Base-by-base conservation (phyloP, 2,113 vertebrate species). In the Rhinichthys klamathensis region DNA sequence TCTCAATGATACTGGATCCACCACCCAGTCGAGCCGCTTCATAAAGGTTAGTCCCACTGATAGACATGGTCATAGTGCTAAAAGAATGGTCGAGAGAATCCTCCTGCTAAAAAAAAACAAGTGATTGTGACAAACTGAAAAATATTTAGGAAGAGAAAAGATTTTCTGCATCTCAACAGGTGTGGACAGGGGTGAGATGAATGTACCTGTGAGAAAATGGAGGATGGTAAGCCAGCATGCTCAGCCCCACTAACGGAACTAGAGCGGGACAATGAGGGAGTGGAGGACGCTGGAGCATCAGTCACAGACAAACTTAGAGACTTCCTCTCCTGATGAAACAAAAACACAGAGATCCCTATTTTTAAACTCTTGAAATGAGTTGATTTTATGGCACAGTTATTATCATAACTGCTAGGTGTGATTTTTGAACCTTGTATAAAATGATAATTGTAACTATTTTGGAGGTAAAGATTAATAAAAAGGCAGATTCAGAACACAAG, bases 1-100 rank as follows among this genome's bases (percentile, higher is more conserved):
- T 99, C 93, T 99, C 98, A 30, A 99, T 93, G 85, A 99, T 87
- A 90, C 96, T 99, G 81, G 98, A 99, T n/a, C 97, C 98, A 69
- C 97, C 96, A 18, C 97, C 97, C 91, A 99, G 95, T 80, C 98
- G 94, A 73, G 99, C 94, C 16, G 94, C 97, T 15, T 99, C 98
- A 10, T 99, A 99, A 49, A 99, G 92, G 86, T 97, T 99, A 91
- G 89, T 96, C 80, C 97, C 97, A 86, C 94, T 95, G 88, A 95
- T 87, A 0, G 96, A 96, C 61, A 91, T 11, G 51, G 95, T 94
- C 95, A 95, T 87, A 60, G 94, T 89, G 73, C 95, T 94, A 84
- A 98, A 94, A 0, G 97, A 95, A 70, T 97, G 95, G 82, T 99
- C 97, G 6, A 96, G 95, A 78, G 92, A 63, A 84, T 99, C 98